phyloP scores from a whole-genome alignment of 2,797 vertebrate genomes.

The Emys orbicularis region DNA sequence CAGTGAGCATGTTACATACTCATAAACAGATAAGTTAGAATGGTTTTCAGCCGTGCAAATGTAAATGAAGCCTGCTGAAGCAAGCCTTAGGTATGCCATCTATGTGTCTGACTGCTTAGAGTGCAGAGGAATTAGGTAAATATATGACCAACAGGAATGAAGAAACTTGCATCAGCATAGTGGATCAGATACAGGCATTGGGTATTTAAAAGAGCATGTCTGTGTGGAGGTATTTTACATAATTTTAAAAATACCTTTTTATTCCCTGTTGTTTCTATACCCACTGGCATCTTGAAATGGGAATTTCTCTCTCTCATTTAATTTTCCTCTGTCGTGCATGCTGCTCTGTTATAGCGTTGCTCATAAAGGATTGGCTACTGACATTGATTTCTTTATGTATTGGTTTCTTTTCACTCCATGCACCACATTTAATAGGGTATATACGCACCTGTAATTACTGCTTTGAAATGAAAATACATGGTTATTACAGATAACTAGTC shows the following conservation, averaged over 20 bases:
- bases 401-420: constrained; percentile 70
- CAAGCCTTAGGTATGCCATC: constrained; percentile 73
- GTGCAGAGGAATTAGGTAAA: constrained; percentile 74
- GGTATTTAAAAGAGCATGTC: neutral
- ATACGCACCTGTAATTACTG: constrained; percentile 64
- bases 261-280: neutral
- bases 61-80: constrained; percentile 75
- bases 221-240: neutral
- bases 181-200: constrained; percentile 50
- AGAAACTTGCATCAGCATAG: constrained; percentile 53
- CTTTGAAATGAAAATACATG: constrained; percentile 74
- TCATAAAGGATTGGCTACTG: constrained; percentile 63
- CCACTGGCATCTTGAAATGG: neutral
- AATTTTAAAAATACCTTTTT: neutral
- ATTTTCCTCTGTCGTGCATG: constrained; percentile 57
- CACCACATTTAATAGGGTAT: constrained; percentile 64
- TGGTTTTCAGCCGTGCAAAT: constrained; percentile 72
- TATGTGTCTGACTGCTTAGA: constrained; percentile 74
- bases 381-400: constrained; percentile 53
- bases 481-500: constrained; percentile 68
- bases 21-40: constrained; percentile 71
- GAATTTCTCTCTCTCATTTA: neutral
- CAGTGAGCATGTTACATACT: constrained; percentile 71
- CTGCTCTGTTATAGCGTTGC: constrained; percentile 52
- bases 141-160: constrained; percentile 67